Percentiles rank a stretch among this genome's conserved stretches.
Conservation (phyloP, 2,888 invertebrate genomes). For the Apotomis betuletana region DNA sequence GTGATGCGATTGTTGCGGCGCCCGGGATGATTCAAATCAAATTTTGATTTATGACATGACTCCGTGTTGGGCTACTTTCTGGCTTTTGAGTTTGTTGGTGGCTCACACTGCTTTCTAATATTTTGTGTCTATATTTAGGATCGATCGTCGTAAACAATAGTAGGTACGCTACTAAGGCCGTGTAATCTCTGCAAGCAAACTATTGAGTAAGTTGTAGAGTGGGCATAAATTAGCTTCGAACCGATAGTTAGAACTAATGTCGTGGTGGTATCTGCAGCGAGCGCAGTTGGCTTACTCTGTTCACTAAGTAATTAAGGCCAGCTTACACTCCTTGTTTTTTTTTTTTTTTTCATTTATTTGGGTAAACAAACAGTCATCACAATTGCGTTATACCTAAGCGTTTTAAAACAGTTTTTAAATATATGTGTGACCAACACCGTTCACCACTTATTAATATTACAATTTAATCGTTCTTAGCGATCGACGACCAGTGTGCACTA, state of each 20-base stretch:
- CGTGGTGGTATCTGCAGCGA: constrained; percentile 40
- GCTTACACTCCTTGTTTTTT: constrained; percentile 48
- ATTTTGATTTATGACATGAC: constrained; percentile 64
- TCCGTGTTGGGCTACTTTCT: constrained; percentile 45
- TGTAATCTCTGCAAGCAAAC: constrained; percentile 31
- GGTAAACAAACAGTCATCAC: too few species aligned
- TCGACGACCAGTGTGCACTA: too few species aligned
- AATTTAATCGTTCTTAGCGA: too few species aligned
- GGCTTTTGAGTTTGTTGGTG: constrained; percentile 56
- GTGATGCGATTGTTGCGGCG: constrained; percentile 70
- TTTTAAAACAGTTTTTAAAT: too few species aligned
- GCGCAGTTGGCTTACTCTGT: constrained; percentile 59
- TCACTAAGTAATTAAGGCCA: constrained; percentile 59
- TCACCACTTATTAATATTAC: too few species aligned
- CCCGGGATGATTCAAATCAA: constrained; percentile 62
- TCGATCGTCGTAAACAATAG: constrained; percentile 43
- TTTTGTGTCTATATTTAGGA: too few species aligned
- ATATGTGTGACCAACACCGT: too few species aligned
- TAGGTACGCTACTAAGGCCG: constrained; percentile 50
- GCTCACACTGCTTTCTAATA: too few species aligned
- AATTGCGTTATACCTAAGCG: too few species aligned
- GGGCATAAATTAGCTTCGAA: constrained; percentile 62
- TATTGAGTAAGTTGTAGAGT: constrained; percentile 54
- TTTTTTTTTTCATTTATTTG: too few species aligned
- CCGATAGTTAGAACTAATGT: constrained; percentile 50